These are phyloP conservation scores for Cylloceria caligata DNA, from an alignment of 2,888 invertebrate genomes.

Conservation along the genomic window DNA sequence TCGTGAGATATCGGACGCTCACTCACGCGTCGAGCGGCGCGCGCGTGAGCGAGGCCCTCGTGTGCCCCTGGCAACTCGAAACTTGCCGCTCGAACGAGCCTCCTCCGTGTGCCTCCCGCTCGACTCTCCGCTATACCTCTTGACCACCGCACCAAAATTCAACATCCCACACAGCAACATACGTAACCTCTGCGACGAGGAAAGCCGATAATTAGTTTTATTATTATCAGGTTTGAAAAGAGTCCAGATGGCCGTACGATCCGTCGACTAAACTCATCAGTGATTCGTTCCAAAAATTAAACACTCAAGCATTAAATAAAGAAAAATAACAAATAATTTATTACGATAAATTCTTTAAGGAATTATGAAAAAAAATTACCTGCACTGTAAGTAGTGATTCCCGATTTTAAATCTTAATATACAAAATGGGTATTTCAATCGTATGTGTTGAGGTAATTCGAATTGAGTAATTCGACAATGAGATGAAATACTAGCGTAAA, in stretches of 20 bases:
- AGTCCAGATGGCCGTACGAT: too few relatives aligned
- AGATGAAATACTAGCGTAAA: conserved; percentile 52
- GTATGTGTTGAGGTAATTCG: too few relatives aligned
- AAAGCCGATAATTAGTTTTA: conserved; percentile 25
- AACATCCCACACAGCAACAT: conserved; percentile 18
- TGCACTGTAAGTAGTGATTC: too few relatives aligned
- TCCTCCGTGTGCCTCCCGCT: conserved; percentile 29
- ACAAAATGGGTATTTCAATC: too few relatives aligned
- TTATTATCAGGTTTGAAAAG: conserved; percentile 1
- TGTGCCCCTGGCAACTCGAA: conserved; percentile 54
- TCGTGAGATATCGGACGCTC: conserved; percentile 84
- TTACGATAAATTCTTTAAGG: too few relatives aligned
- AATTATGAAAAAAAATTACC: too few relatives aligned
- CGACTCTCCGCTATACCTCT: conserved; percentile 10
- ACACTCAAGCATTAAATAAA: too few relatives aligned
- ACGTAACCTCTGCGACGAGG: not conserved
- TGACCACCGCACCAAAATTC: conserved; percentile 22
- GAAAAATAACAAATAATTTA: too few relatives aligned
- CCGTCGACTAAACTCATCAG: not conserved
- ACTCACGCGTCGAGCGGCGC: conserved; percentile 80
- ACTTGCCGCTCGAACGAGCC: conserved; percentile 58
- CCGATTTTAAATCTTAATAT: too few relatives aligned
- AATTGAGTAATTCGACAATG: conserved; percentile 5
- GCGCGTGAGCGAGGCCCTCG: conserved; percentile 61
- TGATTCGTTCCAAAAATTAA: too few relatives aligned